Base-by-base conservation (phyloP, 1,140 invertebrate genomes). In the Macrobrachium rosenbergii region DNA sequence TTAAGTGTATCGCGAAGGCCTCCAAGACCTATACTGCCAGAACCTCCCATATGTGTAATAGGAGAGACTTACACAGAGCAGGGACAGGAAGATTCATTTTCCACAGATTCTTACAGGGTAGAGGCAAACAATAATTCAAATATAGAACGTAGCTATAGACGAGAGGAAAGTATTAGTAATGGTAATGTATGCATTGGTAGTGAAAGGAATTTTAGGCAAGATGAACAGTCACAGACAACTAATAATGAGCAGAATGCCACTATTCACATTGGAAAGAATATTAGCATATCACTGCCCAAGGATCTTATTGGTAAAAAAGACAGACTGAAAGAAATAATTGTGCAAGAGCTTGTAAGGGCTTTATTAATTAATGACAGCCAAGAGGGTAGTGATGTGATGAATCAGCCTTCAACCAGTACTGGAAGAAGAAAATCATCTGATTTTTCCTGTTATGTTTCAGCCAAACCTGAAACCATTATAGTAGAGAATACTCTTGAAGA, bases 331-430 rank as follows among this genome's bases (percentile, higher is more conserved):
- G 86, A 89, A 63, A 85, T 89, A 23, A 89, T 89, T 62, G 88
- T 86, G 60, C 83, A 87, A 81, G 89, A 88, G 58, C 69, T 89
- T 23, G 82, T 88, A 37, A 72, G 89, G 58, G 89, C 86, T 72
- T 82, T 89, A 28, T 82, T 89, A 23, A 82, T 89, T 75, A 89
- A 89, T 73, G 89, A 89, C 75, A 82, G 69, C n/a, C 75, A 85
- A 60, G 83, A 86, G 23, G 28, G 75, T 19, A 60, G 28, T 16
- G 60, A 86, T 37, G 21, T 19, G 16, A 28, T 45, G 16, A 52
- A 72, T 67, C 78, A 82, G 60, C 84, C 84, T 11, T 82, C 84
- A 73, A 87, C 84, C 11, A 87, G 84, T 63, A 28, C 45, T 59
- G 67, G 45, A 3, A 72, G 12, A 28, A 85, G 76, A 45, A 28